Percentiles rank a stretch among this genome's conserved stretches.
These are phyloP conservation scores for Engystomops pustulosus DNA, from an alignment of 2,113 vertebrate genomes.

Conservation along the genomic window DNA sequence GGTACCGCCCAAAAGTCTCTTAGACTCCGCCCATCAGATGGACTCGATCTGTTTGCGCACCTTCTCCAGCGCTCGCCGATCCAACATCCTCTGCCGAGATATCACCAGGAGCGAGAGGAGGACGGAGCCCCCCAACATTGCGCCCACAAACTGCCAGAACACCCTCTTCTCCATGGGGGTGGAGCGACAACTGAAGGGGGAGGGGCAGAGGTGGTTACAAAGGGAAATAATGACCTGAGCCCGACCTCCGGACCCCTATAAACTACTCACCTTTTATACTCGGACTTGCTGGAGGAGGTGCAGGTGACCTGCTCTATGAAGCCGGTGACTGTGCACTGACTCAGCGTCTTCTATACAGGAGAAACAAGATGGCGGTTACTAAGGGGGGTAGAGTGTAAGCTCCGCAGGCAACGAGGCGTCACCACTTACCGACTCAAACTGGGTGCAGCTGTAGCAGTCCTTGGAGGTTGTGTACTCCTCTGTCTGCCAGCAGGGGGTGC, in stretches of 20 bases:
- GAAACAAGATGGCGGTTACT: neutral
- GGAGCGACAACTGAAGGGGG: constrained; percentile 77
- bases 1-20: neutral
- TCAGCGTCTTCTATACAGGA: constrained; percentile 70
- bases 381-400: neutral
- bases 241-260: neutral
- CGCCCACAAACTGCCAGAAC: constrained; percentile 82
- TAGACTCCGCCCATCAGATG: constrained; percentile 68
- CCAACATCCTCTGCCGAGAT: constrained; percentile 77
- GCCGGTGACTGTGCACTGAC: constrained; percentile 73
- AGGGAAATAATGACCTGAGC: neutral
- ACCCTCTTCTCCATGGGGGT: constrained; percentile 73
- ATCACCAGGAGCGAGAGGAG: constrained; percentile 77
- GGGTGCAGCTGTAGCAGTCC: constrained; percentile 75
- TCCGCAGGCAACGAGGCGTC: too few species aligned
- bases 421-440: constrained; percentile 76
- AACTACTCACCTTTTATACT: constrained; percentile 76
- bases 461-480: constrained; percentile 80
- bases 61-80: constrained; percentile 82
- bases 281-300: constrained; percentile 70
- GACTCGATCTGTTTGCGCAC: constrained; percentile 85
- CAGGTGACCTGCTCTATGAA: constrained; percentile 80
- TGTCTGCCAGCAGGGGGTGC: constrained; percentile 75
- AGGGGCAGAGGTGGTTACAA: neutral
- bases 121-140: constrained; percentile 69